Percentiles rank a stretch among this genome's conserved stretches.
phyloP scores from a whole-genome alignment of 2,888 invertebrate species.

The Cantharis nigra region DNA sequence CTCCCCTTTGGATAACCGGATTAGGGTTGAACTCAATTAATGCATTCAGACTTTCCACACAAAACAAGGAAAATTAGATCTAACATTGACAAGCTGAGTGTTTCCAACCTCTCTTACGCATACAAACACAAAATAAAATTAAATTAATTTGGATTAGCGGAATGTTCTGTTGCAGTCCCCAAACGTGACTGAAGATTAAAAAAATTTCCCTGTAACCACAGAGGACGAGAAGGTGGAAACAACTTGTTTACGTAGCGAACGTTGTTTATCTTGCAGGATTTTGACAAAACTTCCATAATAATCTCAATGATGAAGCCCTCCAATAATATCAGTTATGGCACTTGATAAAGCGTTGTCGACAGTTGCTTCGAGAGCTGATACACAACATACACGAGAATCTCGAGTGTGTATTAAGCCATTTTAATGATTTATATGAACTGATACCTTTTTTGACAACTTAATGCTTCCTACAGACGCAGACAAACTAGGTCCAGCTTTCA shows the following conservation, averaged over 20 bases:
- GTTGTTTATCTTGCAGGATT: neutral
- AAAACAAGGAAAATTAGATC: constrained; percentile 14
- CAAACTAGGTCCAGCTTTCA: neutral
- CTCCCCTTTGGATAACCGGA: neutral
- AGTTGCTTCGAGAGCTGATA: neutral
- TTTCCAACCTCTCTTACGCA: neutral
- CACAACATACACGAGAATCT: neutral
- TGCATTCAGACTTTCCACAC: constrained; percentile 6
- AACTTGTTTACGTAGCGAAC: neutral
- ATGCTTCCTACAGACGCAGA: neutral
- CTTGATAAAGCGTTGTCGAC: neutral
- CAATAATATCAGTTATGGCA: neutral
- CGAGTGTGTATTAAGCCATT: neutral
- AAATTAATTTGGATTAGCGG: neutral
- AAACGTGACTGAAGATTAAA: neutral
- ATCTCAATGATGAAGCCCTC: neutral
- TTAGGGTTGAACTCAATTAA: constrained; percentile 20
- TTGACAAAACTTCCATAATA: neutral
- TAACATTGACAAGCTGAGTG: neutral
- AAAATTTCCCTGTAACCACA: neutral
- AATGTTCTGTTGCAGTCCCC: neutral
- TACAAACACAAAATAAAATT: neutral
- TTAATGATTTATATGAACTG: neutral
- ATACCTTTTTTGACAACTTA: neutral
- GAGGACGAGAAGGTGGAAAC: no score